These are phyloP conservation scores for Heliconius charithonia DNA, from an alignment of 2,888 invertebrate species.

Conservation along the genomic window DNA sequence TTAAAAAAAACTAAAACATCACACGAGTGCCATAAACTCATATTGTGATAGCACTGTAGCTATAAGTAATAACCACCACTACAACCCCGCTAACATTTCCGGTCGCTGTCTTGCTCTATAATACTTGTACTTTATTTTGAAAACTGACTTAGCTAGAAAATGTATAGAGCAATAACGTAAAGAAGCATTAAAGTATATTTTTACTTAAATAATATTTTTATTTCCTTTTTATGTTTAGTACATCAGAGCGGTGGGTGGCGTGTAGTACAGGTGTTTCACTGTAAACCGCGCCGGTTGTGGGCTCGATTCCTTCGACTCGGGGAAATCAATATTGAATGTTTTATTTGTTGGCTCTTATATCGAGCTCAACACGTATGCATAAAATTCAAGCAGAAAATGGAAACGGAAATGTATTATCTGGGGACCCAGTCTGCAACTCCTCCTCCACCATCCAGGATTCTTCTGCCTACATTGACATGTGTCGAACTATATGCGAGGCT, in stretches of 20 bases:
- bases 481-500: too few species aligned
- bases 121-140: constrained; percentile 53
- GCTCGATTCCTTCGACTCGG: neutral
- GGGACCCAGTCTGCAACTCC: too few species aligned
- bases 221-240: neutral
- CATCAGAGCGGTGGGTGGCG: neutral
- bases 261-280: neutral
- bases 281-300: neutral
- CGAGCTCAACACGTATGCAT: too few species aligned
- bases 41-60: constrained; percentile 50
- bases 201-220: neutral
- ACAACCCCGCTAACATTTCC: constrained; percentile 55
- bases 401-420: too few species aligned
- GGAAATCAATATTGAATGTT: neutral
- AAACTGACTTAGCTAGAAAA: constrained; percentile 51
- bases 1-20: constrained; percentile 27
- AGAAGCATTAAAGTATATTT: neutral
- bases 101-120: constrained; percentile 51
- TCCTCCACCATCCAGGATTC: too few species aligned
- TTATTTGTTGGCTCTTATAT: neutral
- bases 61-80: constrained; percentile 51
- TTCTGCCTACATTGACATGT: too few species aligned
- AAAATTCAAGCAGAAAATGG: too few species aligned
- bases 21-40: constrained; percentile 47
- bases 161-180: constrained; percentile 34